Evolutionary conservation across 2,113 vertebrate genomes (phyloP).

Genomic region (Coptodon bakossiorum): DNA sequence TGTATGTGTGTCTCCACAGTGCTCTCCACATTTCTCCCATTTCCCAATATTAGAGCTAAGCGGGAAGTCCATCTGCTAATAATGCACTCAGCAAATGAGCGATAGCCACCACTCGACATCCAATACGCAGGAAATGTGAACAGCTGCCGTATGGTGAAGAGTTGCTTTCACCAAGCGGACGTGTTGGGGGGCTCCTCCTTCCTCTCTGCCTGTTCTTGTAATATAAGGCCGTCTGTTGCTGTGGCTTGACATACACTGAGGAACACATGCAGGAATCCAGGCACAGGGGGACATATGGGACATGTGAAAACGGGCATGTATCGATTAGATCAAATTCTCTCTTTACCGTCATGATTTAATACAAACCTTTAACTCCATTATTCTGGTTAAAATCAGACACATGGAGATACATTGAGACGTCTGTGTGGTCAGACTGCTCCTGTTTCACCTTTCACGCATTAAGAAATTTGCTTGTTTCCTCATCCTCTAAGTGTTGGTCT

Average conservation of each 20-base stretch:
- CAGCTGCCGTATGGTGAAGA: slow-evolving; percentile 59
- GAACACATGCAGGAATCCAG: slow-evolving; percentile 21
- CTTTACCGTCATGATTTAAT: not conserved
- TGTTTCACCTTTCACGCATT: not conserved
- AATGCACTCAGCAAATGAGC: slow-evolving; percentile 49
- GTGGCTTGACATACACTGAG: slow-evolving; percentile 1
- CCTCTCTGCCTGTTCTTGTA: slow-evolving; percentile 21
- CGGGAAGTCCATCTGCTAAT: slow-evolving; percentile 65
- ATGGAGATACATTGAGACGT: not conserved
- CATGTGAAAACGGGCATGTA: not conserved
- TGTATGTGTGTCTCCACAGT: not conserved
- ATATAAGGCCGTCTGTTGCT: slow-evolving; percentile 36
- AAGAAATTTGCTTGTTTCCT: not conserved
- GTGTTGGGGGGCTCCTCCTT: slow-evolving; percentile 25
- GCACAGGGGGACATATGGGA: slow-evolving; percentile 18
- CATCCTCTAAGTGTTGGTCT: not conserved
- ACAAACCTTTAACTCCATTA: not conserved
- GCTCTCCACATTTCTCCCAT: slow-evolving; percentile 47
- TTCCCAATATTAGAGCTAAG: slow-evolving; percentile 51
- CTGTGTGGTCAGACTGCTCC: not conserved
- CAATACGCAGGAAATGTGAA: slow-evolving; percentile 67
- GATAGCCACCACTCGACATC: slow-evolving; percentile 48
- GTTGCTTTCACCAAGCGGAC: slow-evolving; percentile 42
- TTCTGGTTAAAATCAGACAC: not conserved
- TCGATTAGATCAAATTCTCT: slow-evolving; percentile 10